Conservation (phyloP, 2,113 vertebrate species). For the human region GRCh38 chr1:46052501-46053000, state of each 20-base stretch:
- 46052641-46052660: neutral
- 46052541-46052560: neutral
- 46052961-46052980: neutral
- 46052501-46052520: neutral
- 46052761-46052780: neutral
- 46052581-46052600: neutral
- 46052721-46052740: neutral
- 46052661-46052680: neutral
- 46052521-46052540: neutral
- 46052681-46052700: neutral
- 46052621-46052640: neutral
- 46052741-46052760: slow-evolving; percentile 1
- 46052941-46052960: neutral
- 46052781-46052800: neutral
- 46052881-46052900: neutral
- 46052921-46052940: neutral
- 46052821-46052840: neutral
- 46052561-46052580: neutral
- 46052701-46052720: neutral
- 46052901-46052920: neutral
- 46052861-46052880: neutral
- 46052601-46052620: neutral
- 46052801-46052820: neutral
- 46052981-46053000: neutral
- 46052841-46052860: neutral